phyloP scores from a whole-genome alignment of 2,797 vertebrate genomes.

The Thamnophis elegans region DNA sequence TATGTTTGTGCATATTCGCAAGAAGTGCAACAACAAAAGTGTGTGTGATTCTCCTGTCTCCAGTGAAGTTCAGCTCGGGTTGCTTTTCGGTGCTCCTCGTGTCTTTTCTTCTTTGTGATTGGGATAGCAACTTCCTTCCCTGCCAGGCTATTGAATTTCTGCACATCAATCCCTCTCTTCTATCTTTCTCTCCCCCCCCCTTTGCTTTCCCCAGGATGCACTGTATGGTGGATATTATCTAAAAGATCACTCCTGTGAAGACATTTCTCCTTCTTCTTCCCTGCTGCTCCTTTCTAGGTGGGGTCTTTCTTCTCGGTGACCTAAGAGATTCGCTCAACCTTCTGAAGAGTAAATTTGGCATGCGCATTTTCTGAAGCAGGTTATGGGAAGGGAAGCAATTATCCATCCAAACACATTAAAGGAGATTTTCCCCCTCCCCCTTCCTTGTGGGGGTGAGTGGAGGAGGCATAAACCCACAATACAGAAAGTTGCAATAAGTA shows the following conservation, averaged over 20 bases:
- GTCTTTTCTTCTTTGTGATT: neutral
- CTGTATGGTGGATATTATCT: neutral
- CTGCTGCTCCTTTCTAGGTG: neutral
- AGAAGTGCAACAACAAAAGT: neutral
- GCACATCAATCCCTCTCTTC: neutral
- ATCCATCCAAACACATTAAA: neutral
- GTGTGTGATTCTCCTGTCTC: neutral
- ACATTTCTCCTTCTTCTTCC: neutral
- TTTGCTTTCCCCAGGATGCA: neutral
- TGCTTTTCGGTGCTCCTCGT: neutral
- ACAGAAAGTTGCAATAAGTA: neutral
- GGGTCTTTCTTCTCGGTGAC: neutral
- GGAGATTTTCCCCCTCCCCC: neutral
- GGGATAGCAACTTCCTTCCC: neutral
- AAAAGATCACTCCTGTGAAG: neutral
- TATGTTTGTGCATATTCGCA: neutral
- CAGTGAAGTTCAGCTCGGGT: neutral
- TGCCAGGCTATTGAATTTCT: neutral
- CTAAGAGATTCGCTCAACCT: neutral
- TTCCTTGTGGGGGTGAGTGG: neutral
- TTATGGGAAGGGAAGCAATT: conserved; percentile 12
- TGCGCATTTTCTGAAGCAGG: neutral
- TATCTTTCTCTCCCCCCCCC: rapidly evolving
- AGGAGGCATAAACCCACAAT: neutral
- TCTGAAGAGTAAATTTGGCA: neutral